These are phyloP conservation scores for Vollenhovia emeryi DNA, from an alignment of 1,140 invertebrate species.

Conservation along the genomic window DNA sequence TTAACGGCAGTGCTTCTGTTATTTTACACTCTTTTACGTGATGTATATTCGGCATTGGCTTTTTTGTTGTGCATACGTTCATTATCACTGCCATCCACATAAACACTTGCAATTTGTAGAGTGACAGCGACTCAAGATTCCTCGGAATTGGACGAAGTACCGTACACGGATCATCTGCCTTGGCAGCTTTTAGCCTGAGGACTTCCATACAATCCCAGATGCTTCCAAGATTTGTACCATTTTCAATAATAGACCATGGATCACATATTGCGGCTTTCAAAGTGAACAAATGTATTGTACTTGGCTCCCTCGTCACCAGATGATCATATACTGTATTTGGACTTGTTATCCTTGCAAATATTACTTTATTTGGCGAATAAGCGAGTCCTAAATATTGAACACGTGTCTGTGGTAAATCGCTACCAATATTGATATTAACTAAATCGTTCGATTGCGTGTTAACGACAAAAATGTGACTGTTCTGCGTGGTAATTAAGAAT, in stretches of 20 bases:
- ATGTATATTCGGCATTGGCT: constrained; percentile 57
- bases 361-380: constrained; percentile 73
- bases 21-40: constrained; percentile 72
- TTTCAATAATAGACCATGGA: constrained; percentile 71
- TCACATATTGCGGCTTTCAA: constrained; percentile 71
- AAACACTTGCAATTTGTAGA: constrained; percentile 72
- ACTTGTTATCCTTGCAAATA: constrained; percentile 78
- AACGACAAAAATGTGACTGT: constrained; percentile 70
- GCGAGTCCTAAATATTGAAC: constrained; percentile 80
- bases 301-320: constrained; percentile 80
- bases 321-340: constrained; percentile 81
- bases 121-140: constrained; percentile 73
- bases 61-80: constrained; percentile 76
- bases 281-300: constrained; percentile 74
- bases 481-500: constrained; percentile 76
- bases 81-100: constrained; percentile 81
- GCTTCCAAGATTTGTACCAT: constrained; percentile 45
- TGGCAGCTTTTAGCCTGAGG: constrained; percentile 77
- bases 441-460: constrained; percentile 54
- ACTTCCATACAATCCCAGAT: constrained; percentile 82
- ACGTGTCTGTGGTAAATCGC: constrained; percentile 68
- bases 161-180: constrained; percentile 51
- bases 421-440: constrained; percentile 55
- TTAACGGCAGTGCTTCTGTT: constrained; percentile 76
- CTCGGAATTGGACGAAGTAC: constrained; percentile 56